Evolutionary conservation across 2,888 invertebrate genomes (phyloP), one percentile per base, ranked within the genome.

Genomic region (Machimus atricapillus): DNA sequence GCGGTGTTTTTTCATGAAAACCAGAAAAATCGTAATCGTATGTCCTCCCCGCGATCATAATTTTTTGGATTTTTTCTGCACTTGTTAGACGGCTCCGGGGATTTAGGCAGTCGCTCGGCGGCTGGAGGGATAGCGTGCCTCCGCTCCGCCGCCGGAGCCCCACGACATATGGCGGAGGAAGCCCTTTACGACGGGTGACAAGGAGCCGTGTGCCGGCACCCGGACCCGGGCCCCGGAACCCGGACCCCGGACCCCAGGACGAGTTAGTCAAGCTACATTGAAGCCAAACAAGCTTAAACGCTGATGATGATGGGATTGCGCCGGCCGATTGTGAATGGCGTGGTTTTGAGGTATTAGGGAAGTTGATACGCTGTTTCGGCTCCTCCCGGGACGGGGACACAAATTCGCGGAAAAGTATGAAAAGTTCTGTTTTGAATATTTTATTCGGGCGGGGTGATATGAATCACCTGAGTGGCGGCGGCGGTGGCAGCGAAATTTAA

Each of bases 231-330:
- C 12, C 58, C 31, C 34, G 74, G 43, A 12, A 4, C 12, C 58
- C 73, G 14, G 7, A 43, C 31, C 31, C 34, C 85, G 43, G 12
- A 4, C 12, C 31, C 31, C 73, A 31, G 74, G 74, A 85, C 73
- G 85, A 85, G 74, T 74, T 74, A 85, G 27, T 74, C 74, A 43
- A 73, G 74, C 85, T 74, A 85, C 85, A 85, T 85, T 85, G 85
- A 85, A 85, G 85, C 85, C 85, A 85, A 85, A 85, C 85, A 85
- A 85, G 85, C 85, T 85, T 85, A 85, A 85, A 85, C 85, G 85
- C 73, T 85, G 85, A 85, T 85, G 85, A 74, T 85, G 85, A 85
- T 85, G 85, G 85, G 85, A 85, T 85, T 85, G 85, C 74, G 74
- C 74, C 74, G 85, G 14, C 43, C 85, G 74, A 83, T 85, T 73